Evolutionary conservation across 64 coral and sea anemone genomes (phyloP).

Genomic region (Stichodactyla mertensii): DNA sequence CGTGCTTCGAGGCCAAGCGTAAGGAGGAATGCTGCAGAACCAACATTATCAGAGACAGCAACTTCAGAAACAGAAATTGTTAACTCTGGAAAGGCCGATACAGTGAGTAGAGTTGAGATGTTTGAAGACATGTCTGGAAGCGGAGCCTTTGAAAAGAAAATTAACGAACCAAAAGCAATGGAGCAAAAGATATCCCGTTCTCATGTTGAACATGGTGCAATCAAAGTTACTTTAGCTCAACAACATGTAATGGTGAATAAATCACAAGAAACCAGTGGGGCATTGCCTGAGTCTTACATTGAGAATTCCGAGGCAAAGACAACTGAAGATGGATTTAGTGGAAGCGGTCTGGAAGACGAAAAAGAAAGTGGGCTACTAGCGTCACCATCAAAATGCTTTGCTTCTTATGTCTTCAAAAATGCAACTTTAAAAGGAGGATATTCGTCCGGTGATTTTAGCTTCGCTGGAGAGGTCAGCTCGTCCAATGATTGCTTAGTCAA

Average conservation of each 20-base stretch:
- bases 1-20: background rate
- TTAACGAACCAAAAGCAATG: background rate
- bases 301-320: background rate
- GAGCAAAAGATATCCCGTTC: background rate
- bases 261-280: background rate
- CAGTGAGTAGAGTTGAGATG: conserved; percentile 2
- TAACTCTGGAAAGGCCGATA: background rate
- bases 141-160: background rate
- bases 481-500: conserved; percentile 28
- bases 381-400: background rate
- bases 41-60: conserved; percentile 15
- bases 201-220: background rate
- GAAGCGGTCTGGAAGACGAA: background rate
- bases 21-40: background rate
- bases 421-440: conserved; percentile 34
- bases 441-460: conserved; percentile 36
- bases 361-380: background rate
- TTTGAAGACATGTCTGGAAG: conserved; percentile 9
- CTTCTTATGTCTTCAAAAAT: conserved; percentile 11
- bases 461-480: conserved; percentile 23
- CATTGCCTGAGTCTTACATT: background rate
- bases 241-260: background rate
- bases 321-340: background rate
- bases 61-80: conserved; percentile 19
- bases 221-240: background rate